phyloP scores from a whole-genome alignment of 2,888 invertebrate species.

The Notocelia uddmanniana region DNA sequence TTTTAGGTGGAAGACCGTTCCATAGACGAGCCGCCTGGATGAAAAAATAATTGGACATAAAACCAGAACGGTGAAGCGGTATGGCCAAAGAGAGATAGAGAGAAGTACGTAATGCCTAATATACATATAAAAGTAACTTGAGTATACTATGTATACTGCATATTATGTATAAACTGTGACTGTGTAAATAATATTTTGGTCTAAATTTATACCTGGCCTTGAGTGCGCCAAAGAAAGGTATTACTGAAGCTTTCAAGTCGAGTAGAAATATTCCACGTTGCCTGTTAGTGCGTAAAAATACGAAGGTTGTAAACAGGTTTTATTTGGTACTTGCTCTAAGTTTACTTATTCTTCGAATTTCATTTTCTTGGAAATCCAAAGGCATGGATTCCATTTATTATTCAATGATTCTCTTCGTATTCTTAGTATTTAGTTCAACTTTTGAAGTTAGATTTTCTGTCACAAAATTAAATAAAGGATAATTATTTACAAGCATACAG shows the following conservation, averaged over 20 bases:
- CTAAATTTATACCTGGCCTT: constrained; percentile 10
- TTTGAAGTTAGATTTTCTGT: no score
- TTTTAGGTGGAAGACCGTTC: no score
- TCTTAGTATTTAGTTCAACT: no score
- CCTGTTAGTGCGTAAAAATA: not conserved
- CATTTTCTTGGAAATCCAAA: not conserved
- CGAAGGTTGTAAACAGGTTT: not conserved
- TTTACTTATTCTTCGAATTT: not conserved
- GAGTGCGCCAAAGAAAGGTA: not conserved
- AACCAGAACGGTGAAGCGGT: no score
- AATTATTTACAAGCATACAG: no score
- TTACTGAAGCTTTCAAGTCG: constrained; percentile 6
- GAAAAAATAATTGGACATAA: no score
- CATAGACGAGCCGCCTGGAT: no score
- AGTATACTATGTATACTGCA: no score
- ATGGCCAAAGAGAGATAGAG: no score
- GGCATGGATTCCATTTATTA: not conserved
- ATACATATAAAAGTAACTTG: no score
- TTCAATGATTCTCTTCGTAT: not conserved
- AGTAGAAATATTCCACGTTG: constrained; percentile 6
- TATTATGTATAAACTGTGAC: not conserved
- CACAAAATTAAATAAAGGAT: no score
- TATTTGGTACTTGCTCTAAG: constrained; percentile 22
- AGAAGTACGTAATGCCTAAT: no score
- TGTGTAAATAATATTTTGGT: constrained; percentile 7